Evolutionary conservation across 2,888 invertebrate genomes (phyloP).

Genomic region (Rhodophaea formosa): DNA sequence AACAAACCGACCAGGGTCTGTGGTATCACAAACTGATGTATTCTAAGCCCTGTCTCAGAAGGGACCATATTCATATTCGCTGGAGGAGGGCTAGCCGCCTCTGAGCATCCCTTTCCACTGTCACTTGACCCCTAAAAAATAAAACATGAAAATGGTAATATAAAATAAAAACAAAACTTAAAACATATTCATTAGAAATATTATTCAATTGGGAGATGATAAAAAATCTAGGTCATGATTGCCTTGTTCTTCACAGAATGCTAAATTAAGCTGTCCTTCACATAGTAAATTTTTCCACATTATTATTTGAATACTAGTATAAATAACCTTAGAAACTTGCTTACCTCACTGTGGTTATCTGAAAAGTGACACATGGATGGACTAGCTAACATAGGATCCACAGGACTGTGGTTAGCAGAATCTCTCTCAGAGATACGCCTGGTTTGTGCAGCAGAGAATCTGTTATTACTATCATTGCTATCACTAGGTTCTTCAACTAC

Average conservation of each 20-base stretch:
- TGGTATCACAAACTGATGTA: constrained; percentile 88
- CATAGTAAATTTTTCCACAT: background rate
- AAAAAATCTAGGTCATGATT: constrained; percentile 6
- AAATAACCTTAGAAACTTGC: constrained; percentile 18
- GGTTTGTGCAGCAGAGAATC: constrained; percentile 60
- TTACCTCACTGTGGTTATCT: constrained; percentile 85
- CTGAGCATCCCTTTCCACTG: constrained; percentile 90
- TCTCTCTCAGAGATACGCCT: constrained; percentile 80
- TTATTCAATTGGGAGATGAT: constrained; percentile 3
- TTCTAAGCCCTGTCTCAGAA: constrained; percentile 68
- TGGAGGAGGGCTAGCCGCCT: constrained; percentile 86
- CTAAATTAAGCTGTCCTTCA: background rate
- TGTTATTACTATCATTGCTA: constrained; percentile 59
- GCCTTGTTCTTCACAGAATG: background rate
- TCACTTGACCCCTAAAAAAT: constrained; percentile 85
- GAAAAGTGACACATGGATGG: constrained; percentile 85
- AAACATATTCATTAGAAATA: background rate
- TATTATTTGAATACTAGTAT: background rate
- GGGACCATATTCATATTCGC: constrained; percentile 79
- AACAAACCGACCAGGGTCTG: constrained; percentile 90
- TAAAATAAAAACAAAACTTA: background rate
- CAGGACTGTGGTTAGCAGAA: constrained; percentile 89
- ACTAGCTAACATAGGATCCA: constrained; percentile 86
- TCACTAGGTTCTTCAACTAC: constrained; percentile 57
- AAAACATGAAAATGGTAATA: background rate